Base-by-base conservation (phyloP, 2,113 vertebrate genomes). In the Anser brachyrhynchus region DNA sequence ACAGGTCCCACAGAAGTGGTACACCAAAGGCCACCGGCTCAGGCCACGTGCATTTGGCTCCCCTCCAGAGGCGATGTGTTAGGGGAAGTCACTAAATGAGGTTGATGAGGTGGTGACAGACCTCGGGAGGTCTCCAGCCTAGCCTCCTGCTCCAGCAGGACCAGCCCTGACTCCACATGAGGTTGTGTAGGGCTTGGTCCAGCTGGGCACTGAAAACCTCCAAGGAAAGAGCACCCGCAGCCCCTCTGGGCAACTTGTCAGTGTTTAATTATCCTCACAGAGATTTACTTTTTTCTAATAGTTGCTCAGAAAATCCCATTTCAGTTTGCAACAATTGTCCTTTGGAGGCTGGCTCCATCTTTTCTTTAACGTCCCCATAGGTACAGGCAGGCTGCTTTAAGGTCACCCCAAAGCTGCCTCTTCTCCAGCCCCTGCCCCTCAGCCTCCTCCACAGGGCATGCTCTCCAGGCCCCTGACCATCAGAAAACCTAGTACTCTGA, bases 21-120 rank as follows among this genome's bases (percentile, higher is more conserved):
- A 49, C 11, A 64, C 17, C 23, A 65, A 85, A 82, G 20, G 76
- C 37, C 6, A 10, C 33, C 79, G 76, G 35, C 9, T 81, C 44
- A 76, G 41, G n/a, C 26, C 46, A 5, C 1, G 0, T 44, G 26
- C 44, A 16, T 46, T 73, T 55, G 2, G 0, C 18, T 82, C 31
- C 39, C 10, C 85, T 84, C 55, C 3, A 1, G 73, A 43, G 18
- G 19, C 23, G 10, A 3, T 22, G 28, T 88, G 23, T 73, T 49
- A 61, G 4, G 9, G 17, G 39, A 25, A 61, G 11, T 55, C 72
- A 70, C 41, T 93, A 54, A 81, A 17, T 22, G 41, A 61, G 39
- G 11, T 25, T 43, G 29, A 33, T 57, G 17, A 15, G 26, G 26
- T 70, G 29, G 54, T 22, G 77, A 78, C 46, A 10, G 33, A 75